Conservation (phyloP, 2,888 invertebrate genomes). For the Gymnoscelis rufifasciata region DNA sequence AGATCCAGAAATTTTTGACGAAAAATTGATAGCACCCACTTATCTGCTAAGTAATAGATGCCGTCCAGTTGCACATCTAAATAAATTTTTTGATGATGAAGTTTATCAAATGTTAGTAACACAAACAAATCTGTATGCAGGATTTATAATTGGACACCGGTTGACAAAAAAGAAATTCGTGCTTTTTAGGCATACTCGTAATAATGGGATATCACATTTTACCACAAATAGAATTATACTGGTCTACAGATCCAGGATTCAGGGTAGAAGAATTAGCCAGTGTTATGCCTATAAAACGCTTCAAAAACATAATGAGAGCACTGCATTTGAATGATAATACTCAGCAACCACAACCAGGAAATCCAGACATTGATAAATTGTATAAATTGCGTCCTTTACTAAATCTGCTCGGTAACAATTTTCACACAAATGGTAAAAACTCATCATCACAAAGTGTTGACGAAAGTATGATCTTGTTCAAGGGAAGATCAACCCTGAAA, state of each 20-base stretch:
- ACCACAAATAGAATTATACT: conserved; percentile 19
- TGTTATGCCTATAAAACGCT: conserved; percentile 19
- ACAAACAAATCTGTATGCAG: conserved; percentile 18
- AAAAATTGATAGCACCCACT: conserved; percentile 5
- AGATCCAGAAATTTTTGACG: conserved; percentile 7
- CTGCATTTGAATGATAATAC: conserved; percentile 17
- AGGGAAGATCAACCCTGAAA: conserved; percentile 16
- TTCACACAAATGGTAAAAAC: conserved; percentile 16
- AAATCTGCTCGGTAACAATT: conserved; percentile 2
- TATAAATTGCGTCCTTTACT: conserved; percentile 20
- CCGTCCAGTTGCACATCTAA: conserved; percentile 8
- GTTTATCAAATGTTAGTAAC: conserved; percentile 12
- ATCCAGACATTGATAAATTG: conserved; percentile 15
- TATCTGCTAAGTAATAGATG: conserved; percentile 5
- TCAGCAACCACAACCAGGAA: conserved; percentile 1
- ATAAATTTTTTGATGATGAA: conserved; percentile 12
- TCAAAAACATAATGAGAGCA: conserved; percentile 10
- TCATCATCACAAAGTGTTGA: conserved; percentile 17
- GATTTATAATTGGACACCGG: conserved; percentile 4
- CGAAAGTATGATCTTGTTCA: conserved; percentile 6
- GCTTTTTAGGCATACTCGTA: conserved; percentile 21
- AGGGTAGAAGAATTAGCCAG: conserved; percentile 16
- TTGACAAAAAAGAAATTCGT: conserved; percentile 4
- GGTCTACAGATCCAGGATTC: conserved; percentile 25
- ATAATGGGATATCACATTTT: conserved; percentile 23